A percentile compares a stretch with the other conserved stretches of the same genome.
Evolutionary conservation across 2,797 vertebrate genomes (phyloP).

Genomic region (Holocentrus rufus): DNA sequence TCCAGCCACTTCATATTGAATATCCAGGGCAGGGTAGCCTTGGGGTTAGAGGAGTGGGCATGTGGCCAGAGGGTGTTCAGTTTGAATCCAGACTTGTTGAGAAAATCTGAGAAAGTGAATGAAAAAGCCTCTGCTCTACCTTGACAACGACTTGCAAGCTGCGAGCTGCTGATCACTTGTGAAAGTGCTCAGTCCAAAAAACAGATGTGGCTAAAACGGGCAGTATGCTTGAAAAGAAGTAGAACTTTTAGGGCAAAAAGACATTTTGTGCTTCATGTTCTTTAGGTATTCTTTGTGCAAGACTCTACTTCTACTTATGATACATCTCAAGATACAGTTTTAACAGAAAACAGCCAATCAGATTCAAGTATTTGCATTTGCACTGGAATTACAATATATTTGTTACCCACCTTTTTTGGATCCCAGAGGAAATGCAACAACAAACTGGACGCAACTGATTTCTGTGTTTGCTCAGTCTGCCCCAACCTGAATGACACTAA

Average conservation of each 20-base stretch:
- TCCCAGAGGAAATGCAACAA: background rate
- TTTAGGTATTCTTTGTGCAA: too few species aligned
- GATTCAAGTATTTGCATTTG: too few species aligned
- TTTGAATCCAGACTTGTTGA: background rate
- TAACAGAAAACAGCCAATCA: too few species aligned
- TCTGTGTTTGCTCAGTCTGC: background rate
- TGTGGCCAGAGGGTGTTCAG: background rate
- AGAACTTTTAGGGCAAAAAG: too few species aligned
- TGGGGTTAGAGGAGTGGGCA: background rate
- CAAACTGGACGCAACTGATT: slow-evolving; percentile 6
- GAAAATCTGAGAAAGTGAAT: too few species aligned
- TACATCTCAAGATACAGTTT: too few species aligned
- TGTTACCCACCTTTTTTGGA: background rate
- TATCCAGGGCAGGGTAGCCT: slow-evolving; percentile 7
- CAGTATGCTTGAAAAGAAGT: too few species aligned
- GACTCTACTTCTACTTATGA: too few species aligned
- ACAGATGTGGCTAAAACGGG: too few species aligned
- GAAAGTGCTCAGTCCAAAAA: background rate
- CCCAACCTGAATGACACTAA: slow-evolving; percentile 18
- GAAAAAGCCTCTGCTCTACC: background rate
- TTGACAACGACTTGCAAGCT: background rate
- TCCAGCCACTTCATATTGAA: background rate
- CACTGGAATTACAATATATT: too few species aligned
- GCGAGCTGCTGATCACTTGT: background rate
- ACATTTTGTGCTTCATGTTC: too few species aligned